Evolutionary conservation across 2,888 invertebrate genomes (phyloP).

Genomic region (Xestia ashworthii): DNA sequence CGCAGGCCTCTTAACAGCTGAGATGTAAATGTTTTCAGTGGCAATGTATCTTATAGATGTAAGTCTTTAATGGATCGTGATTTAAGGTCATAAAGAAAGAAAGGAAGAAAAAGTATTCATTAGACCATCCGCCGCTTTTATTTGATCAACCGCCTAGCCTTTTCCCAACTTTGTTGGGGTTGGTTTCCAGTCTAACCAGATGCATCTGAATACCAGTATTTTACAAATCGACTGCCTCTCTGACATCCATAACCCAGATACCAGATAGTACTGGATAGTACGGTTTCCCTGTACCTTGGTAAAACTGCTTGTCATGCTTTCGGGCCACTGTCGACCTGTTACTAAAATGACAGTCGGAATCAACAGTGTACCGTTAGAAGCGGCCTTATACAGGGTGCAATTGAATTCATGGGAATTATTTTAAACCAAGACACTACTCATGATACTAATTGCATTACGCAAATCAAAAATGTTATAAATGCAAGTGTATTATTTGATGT

Average conservation of each 20-base stretch:
- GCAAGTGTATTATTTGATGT: too few species aligned
- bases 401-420: too few species aligned
- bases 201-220: not conserved
- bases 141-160: not conserved
- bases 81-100: too few species aligned
- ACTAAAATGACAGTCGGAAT: not conserved
- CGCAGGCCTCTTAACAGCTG: not conserved
- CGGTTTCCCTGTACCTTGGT: too few species aligned
- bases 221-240: not conserved
- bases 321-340: not conserved
- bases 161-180: not conserved
- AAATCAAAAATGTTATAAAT: too few species aligned
- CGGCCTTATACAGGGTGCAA: too few species aligned
- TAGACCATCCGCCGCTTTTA: too few species aligned
- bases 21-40: not conserved
- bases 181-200: not conserved
- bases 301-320: not conserved
- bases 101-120: too few species aligned
- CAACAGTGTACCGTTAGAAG: not conserved
- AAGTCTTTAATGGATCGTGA: too few species aligned
- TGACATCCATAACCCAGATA: not conserved
- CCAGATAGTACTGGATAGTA: too few species aligned
- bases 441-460: too few species aligned
- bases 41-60: not conserved
- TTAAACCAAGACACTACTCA: too few species aligned